phyloP scores from a whole-genome alignment of 2,113 vertebrate genomes.

The Anoura caudifer region DNA sequence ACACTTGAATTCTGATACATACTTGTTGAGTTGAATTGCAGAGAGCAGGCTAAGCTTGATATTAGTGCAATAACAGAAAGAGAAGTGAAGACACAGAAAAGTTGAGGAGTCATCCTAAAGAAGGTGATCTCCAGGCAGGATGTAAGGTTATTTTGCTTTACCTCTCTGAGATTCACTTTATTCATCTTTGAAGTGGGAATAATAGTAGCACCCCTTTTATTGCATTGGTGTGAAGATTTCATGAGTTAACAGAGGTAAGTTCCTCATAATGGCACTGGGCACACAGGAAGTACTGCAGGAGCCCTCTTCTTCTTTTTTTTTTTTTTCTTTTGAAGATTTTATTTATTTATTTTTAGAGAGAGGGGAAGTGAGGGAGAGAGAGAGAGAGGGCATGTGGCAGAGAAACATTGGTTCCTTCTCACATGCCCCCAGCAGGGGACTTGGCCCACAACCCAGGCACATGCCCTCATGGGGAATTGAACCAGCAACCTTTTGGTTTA shows the following conservation, averaged over 20 bases:
- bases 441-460: no score
- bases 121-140: background rate
- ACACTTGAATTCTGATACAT: background rate
- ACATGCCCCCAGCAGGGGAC: no score
- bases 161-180: background rate
- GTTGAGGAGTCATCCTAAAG: no score
- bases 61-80: background rate
- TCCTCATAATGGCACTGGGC: rapidly evolving
- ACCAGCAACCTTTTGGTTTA: no score
- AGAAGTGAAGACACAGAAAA: background rate
- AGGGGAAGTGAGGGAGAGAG: no score
- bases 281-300: background rate
- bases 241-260: background rate
- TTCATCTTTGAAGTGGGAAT: background rate
- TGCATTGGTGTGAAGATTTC: rapidly evolving
- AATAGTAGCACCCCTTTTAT: background rate
- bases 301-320: background rate
- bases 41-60: background rate
- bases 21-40: background rate
- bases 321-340: no score
- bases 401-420: no score
- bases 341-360: no score
- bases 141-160: background rate
- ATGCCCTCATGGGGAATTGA: no score
- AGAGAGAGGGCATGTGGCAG: no score